Evolutionary conservation across 2,113 vertebrate genomes (phyloP).

Genomic region (Hippoglossus stenolepis): DNA sequence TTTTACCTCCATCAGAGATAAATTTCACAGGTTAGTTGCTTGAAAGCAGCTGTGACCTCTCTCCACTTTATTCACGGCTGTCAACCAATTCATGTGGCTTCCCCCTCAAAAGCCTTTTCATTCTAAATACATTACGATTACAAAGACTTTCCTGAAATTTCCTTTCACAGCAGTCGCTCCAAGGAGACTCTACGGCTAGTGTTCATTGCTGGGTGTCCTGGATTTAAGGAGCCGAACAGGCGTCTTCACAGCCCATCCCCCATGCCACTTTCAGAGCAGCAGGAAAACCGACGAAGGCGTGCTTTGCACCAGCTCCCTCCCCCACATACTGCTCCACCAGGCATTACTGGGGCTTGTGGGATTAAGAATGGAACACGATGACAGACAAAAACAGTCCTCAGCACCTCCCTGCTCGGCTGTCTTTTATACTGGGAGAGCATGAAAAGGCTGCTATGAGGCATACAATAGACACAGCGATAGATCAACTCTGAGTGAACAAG

Average conservation of each 20-base stretch:
- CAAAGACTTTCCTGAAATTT: slow-evolving; percentile 60
- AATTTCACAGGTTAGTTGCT: slow-evolving; percentile 26
- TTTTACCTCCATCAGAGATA: slow-evolving; percentile 35
- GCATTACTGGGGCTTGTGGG: slow-evolving; percentile 79
- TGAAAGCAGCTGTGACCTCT: slow-evolving; percentile 54
- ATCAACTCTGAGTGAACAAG: slow-evolving; percentile 74
- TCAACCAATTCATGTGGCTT: slow-evolving; percentile 32
- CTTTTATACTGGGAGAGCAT: slow-evolving; percentile 76
- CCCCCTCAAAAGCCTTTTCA: slow-evolving; percentile 43
- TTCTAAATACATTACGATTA: slow-evolving; percentile 53
- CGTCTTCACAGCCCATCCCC: slow-evolving; percentile 72
- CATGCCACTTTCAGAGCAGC: slow-evolving; percentile 75
- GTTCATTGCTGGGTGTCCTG: slow-evolving; percentile 68
- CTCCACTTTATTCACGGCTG: slow-evolving; percentile 30
- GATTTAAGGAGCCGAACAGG: slow-evolving; percentile 76
- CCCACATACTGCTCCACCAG: slow-evolving; percentile 73
- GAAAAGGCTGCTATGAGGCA: slow-evolving; percentile 76
- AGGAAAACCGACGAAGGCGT: slow-evolving; percentile 72
- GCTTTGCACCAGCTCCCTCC: slow-evolving; percentile 76
- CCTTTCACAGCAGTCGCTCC: slow-evolving; percentile 42
- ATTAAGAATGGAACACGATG: slow-evolving; percentile 83
- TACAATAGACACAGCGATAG: slow-evolving; percentile 75
- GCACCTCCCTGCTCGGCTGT: slow-evolving; percentile 76
- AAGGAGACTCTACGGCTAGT: slow-evolving; percentile 51
- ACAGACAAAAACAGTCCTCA: slow-evolving; percentile 83